Evolutionary conservation across 2,888 invertebrate genomes (phyloP), one percentile per base, ranked within the genome.

Genomic region (Tuta absoluta): DNA sequence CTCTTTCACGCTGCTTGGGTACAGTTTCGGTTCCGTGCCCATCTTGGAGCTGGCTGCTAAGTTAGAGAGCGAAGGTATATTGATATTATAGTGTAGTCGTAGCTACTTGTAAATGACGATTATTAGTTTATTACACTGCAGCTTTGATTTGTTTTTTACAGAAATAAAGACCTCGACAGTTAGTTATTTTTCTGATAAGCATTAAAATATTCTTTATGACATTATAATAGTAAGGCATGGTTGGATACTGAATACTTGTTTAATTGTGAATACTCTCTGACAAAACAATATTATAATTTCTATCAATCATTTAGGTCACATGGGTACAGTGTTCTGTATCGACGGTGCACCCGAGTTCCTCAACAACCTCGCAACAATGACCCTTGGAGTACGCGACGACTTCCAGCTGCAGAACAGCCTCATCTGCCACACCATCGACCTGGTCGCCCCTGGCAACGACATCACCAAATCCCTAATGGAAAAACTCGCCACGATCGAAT

Each of bases 11-110:
- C 80, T 99, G 0, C 93, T 96, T 14, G 98, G 96, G 1, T 98
- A 99, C 89, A 99, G 98, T 14, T 98, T 95, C 78, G 99, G 99
- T 56, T 92, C 95, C 0, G 83, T 95, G 23, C 91, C 98, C 21
- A 95, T 95, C 0, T 84, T 98, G 64, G 96, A 98, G 80, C 87
- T 98, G 66, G 95, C 95, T 4, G 87, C 93, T 10, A 92, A 93
- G 75, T 87, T 98, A 45, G 97, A 97, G 82, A 86, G 85, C 8
- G 88, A 93, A 74, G 95, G 95, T 89, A 91, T 63, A 63, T 41
- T n/a, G 45, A n/a, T n/a, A n/a, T 45, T 14, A 11, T 41, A 37
- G 10, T 8, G 33, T 7, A 8, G 33, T n/a, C n/a, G n/a, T n/a
- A n/a, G n/a, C n/a, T n/a, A n/a, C n/a, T n/a, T n/a, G n/a, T n/a